Evolutionary conservation across 2,797 vertebrate species (phyloP).

Genomic region (Sebastes flavidus): DNA sequence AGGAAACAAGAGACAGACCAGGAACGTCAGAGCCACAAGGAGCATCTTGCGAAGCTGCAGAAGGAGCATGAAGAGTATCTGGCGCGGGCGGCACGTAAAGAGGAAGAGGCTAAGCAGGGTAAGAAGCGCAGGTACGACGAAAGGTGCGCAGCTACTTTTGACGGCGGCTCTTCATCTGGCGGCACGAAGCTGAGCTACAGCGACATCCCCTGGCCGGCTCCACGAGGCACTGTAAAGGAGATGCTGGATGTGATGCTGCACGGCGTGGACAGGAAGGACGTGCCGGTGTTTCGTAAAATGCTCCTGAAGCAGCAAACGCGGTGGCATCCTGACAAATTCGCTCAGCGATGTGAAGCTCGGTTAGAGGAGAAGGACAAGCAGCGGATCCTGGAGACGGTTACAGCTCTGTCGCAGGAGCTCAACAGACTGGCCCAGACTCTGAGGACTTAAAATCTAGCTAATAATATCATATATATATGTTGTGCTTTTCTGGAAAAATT

Average conservation of each 20-base stretch:
- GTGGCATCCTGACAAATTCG: constrained; percentile 92
- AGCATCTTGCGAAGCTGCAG: constrained; percentile 70
- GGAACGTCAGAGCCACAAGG: constrained; percentile 53
- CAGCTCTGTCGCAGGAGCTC: constrained; percentile 89
- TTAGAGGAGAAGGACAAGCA: constrained; percentile 81
- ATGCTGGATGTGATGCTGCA: constrained; percentile 88
- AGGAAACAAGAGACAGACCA: constrained; percentile 47
- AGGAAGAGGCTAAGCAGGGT: constrained; percentile 79
- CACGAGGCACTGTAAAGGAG: constrained; percentile 81
- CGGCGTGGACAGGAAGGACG: constrained; percentile 79
- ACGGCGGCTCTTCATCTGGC: background rate
- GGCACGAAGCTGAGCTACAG: constrained; percentile 78
- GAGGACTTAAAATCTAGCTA: constrained; percentile 35
- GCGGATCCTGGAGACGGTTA: constrained; percentile 86
- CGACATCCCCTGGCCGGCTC: constrained; percentile 90
- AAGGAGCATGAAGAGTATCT: constrained; percentile 84
- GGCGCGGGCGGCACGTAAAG: constrained; percentile 80
- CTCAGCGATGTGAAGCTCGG: constrained; percentile 86
- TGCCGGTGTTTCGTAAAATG: constrained; percentile 78
- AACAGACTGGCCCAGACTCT: constrained; percentile 85
- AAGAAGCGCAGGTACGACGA: constrained; percentile 80
- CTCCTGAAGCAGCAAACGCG: constrained; percentile 85
- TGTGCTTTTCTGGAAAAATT: background rate
- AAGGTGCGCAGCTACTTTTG: constrained; percentile 74
- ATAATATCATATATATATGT: rapidly evolving